Base-by-base conservation (phyloP, 2,113 vertebrate genomes). In the Leucosticte australis region DNA sequence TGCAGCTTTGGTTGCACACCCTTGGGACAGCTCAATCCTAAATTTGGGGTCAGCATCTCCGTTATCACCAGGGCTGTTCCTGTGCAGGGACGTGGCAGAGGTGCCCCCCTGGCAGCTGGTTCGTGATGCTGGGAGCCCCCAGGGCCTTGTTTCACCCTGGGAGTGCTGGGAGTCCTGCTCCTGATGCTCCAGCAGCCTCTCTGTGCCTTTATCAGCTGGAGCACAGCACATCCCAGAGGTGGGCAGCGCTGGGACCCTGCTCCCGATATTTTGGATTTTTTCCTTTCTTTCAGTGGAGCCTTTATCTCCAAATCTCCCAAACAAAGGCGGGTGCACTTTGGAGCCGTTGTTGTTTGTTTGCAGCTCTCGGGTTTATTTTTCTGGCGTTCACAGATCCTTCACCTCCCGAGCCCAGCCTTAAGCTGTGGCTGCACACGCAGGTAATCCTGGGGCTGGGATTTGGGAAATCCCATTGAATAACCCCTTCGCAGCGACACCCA, bases 11-110 rank as follows among this genome's bases (percentile, higher is more conserved):
- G 1, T 49, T 31, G 53, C 30, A 15, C 0, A 0, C 6, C 16
- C 13, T 44, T 60, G 70, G 52, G 62, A 73, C 31, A 47, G 11
- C 19, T 8, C 63, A 30, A 7, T 22, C 53, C 41, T 56, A 11
- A 67, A 42, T 73, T 42, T 18, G 13, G 6, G 44, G 13, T 21
- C 22, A 9, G 23, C 44, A 47, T 55, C 65, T 63, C 56, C 0
- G 0, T 50, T 52, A 8, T 23, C 20, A 0, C 4, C 2, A 1
- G 2, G 27, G 21, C 83, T 28, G 50, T 15, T 60, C 73, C 8
- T 0, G 7, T 10, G 46, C 22, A 31, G 27, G 69, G 64, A 87
- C 3, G 0, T 9, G 44, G 26, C 74, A 27, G 21, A 77, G 33
- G 37, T 19, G 37, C 24, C 27, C 37, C 78, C 53, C 13, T 33